phyloP scores from a whole-genome alignment of 30 jellyfish, hydroid and myxozoan species.

The Morbakka virulenta region DNA sequence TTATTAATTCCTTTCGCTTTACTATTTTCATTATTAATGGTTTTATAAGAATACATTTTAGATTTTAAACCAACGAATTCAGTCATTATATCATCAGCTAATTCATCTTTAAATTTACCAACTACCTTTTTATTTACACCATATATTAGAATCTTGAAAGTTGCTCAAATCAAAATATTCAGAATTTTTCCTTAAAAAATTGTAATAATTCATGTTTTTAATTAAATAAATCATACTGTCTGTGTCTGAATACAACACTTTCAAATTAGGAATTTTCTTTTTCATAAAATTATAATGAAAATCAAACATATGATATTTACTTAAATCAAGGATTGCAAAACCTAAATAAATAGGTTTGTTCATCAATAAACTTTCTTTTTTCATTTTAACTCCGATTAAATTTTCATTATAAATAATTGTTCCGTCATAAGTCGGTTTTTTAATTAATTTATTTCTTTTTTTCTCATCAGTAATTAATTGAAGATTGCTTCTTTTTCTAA shows the following conservation, averaged over 20 bases:
- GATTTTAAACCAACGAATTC: slow-evolving; percentile 50
- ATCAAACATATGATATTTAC: slow-evolving; percentile 57
- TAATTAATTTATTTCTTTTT: background rate
- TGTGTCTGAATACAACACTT: slow-evolving; percentile 53
- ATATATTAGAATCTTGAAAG: no score
- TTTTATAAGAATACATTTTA: slow-evolving; percentile 41
- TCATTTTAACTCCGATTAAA: slow-evolving; percentile 37
- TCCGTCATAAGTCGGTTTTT: slow-evolving; percentile 34
- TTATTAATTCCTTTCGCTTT: slow-evolving; percentile 47
- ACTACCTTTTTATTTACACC: slow-evolving; percentile 45
- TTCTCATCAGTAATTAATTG: slow-evolving; percentile 18
- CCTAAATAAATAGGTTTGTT: slow-evolving; percentile 58
- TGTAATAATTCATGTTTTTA: no score
- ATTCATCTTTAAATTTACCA: slow-evolving; percentile 56
- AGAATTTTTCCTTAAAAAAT: no score
- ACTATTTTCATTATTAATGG: slow-evolving; percentile 17
- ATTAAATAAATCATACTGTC: no score
- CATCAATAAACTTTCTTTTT: slow-evolving; percentile 5
- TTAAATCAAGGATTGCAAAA: slow-evolving; percentile 46
- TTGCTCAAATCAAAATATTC: background rate
- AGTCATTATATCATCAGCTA: slow-evolving; percentile 13
- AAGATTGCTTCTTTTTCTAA: slow-evolving; percentile 43
- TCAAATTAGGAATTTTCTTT: slow-evolving; percentile 9
- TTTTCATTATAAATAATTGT: slow-evolving; percentile 31
- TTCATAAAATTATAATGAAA: slow-evolving; percentile 51